phyloP scores from a whole-genome alignment of 2,888 invertebrate genomes.

The Anthoptus insignis region DNA sequence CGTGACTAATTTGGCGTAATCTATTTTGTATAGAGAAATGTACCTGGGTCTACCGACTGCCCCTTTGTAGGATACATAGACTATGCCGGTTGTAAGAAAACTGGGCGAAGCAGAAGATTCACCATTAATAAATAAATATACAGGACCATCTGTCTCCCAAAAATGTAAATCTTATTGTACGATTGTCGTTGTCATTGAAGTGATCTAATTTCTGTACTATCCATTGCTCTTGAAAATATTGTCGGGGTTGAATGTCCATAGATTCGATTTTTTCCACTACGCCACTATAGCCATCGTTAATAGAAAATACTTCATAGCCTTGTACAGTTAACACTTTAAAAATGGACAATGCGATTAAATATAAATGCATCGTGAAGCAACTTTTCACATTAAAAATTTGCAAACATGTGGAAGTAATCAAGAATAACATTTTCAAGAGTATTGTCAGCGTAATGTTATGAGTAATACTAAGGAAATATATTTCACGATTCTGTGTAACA shows the following conservation, averaged over 20 bases:
- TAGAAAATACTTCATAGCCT: neutral
- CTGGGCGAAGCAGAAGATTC: slow-evolving; percentile 63
- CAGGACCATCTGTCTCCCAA: slow-evolving; percentile 66
- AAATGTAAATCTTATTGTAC: slow-evolving; percentile 65
- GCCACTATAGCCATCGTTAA: neutral
- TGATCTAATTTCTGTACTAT: slow-evolving; percentile 73
- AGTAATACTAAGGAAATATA: too few species aligned
- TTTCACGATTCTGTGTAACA: neutral
- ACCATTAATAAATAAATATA: slow-evolving; percentile 72
- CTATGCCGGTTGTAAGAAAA: slow-evolving; percentile 65
- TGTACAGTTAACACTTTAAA: neutral
- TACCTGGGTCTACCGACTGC: too few species aligned
- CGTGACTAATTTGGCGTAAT: too few species aligned
- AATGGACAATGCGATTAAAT: neutral
- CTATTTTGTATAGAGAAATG: too few species aligned
- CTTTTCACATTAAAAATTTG: neutral
- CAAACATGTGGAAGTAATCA: neutral
- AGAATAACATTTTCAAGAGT: neutral
- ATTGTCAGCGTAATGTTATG: too few species aligned
- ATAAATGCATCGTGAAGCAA: neutral
- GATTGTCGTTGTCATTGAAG: slow-evolving; percentile 62
- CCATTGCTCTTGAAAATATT: too few species aligned
- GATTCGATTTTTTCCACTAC: neutral
- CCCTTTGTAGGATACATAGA: too few species aligned
- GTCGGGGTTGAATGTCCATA: slow-evolving; percentile 36